phyloP scores from a whole-genome alignment of 2,888 invertebrate species.

The Agrotis clavis region DNA sequence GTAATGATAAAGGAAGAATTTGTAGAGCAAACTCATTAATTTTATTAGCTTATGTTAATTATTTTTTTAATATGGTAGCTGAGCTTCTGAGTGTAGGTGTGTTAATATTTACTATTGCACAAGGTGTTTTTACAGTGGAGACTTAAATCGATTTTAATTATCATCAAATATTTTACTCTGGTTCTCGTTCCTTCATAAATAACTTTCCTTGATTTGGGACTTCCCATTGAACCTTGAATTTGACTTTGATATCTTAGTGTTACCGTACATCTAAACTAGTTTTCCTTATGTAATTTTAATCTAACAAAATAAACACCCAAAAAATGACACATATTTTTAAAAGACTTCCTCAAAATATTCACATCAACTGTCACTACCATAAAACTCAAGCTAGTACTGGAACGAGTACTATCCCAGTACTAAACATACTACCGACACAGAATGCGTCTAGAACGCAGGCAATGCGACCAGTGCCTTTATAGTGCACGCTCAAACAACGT shows the following conservation, averaged over 20 bases:
- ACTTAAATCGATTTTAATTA: slow-evolving; percentile 21
- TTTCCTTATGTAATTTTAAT: neutral
- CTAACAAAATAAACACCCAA: neutral
- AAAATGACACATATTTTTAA: neutral
- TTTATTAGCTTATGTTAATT: slow-evolving; percentile 62
- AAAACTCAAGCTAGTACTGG: slow-evolving; percentile 24
- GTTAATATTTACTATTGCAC: slow-evolving; percentile 35
- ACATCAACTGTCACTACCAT: neutral
- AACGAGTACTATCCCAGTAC: slow-evolving; percentile 37
- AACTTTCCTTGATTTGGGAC: too few relatives aligned
- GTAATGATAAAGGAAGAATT: slow-evolving; percentile 53
- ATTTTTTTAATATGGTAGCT: slow-evolving; percentile 46
- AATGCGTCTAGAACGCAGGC: slow-evolving; percentile 64
- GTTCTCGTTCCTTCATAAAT: neutral
- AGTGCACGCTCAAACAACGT: slow-evolving; percentile 62
- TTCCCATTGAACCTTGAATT: neutral
- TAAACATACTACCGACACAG: slow-evolving; percentile 61
- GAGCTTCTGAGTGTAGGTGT: slow-evolving; percentile 44
- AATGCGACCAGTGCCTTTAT: slow-evolving; percentile 63
- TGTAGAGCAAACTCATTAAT: slow-evolving; percentile 56
- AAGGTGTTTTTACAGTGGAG: slow-evolving; percentile 5
- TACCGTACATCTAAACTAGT: neutral
- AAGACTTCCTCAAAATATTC: neutral
- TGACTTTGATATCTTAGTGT: neutral
- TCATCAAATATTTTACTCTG: neutral